Percentiles rank a stretch among this genome's conserved stretches.
These are phyloP conservation scores for Colius striatus DNA, from an alignment of 2,113 vertebrate species.

Conservation along the genomic window DNA sequence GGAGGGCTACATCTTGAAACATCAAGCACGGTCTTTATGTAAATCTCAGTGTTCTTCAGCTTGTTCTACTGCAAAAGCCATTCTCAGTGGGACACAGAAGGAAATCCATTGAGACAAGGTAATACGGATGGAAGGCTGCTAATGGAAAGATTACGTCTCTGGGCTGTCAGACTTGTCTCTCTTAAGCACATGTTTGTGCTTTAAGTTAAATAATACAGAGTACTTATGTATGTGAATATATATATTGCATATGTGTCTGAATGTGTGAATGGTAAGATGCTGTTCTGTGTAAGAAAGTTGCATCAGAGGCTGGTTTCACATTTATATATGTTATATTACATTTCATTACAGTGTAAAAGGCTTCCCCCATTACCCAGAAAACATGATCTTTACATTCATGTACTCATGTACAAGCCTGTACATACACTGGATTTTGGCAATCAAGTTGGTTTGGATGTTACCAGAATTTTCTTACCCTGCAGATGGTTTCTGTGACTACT, in stretches of 20 bases:
- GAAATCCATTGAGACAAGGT: constrained; percentile 82
- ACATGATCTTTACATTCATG: constrained; percentile 32
- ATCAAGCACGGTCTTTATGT: constrained; percentile 58
- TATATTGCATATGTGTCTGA: constrained; percentile 18
- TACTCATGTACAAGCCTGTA: background rate
- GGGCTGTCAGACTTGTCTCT: constrained; percentile 76
- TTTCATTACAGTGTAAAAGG: background rate
- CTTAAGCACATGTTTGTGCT: constrained; percentile 74
- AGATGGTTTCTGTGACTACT: background rate
- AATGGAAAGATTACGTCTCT: constrained; percentile 73
- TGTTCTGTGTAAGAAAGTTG: constrained; percentile 3
- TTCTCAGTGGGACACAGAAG: constrained; percentile 62
- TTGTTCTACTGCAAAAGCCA: constrained; percentile 63
- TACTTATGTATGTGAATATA: constrained; percentile 50
- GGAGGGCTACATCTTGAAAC: constrained; percentile 68
- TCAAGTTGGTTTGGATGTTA: background rate
- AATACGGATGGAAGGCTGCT: constrained; percentile 75
- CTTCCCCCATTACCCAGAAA: constrained; percentile 32
- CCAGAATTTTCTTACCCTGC: constrained; percentile 15
- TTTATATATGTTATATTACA: constrained; percentile 17
- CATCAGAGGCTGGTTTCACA: background rate
- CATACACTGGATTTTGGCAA: background rate
- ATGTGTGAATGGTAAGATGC: constrained; percentile 28
- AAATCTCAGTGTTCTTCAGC: constrained; percentile 70
- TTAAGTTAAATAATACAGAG: constrained; percentile 66